A percentile compares a stretch with the other conserved stretches of the same genome.
Evolutionary conservation across 2,888 invertebrate species (phyloP).

Genomic region (Tanypteryx hageni): DNA sequence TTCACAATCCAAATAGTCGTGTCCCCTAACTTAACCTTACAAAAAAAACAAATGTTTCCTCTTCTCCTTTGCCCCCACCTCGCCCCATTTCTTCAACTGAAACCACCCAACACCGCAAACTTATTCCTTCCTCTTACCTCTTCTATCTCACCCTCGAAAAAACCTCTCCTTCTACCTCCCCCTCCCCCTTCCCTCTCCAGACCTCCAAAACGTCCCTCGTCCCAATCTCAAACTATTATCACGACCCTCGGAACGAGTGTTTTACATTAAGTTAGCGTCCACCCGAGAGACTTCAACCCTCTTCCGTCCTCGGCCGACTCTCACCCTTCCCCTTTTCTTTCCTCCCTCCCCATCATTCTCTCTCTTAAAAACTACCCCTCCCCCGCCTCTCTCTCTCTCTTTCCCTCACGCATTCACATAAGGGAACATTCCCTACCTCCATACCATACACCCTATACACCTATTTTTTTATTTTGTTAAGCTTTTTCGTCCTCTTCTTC

Average conservation of each 20-base stretch:
- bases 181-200: neutral
- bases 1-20: neutral
- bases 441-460: neutral
- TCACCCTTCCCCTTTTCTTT: neutral
- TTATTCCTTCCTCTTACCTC: neutral
- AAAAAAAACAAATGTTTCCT: slow-evolving; percentile 27
- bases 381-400: neutral
- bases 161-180: neutral
- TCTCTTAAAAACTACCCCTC: neutral
- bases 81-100: slow-evolving; percentile 16
- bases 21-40: slow-evolving; percentile 24
- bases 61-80: neutral
- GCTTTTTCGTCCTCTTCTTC: neutral
- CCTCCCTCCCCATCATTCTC: neutral
- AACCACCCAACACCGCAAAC: slow-evolving; percentile 11
- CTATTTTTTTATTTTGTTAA: neutral
- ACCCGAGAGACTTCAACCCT: neutral
- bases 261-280: slow-evolving; percentile 51
- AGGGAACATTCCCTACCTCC: neutral
- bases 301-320: neutral
- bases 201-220: neutral
- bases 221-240: slow-evolving; percentile 38
- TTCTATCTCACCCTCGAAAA: neutral
- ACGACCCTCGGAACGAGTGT: slow-evolving; percentile 51
- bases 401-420: neutral